phyloP scores from a whole-genome alignment of 2,113 vertebrate genomes.

The Fulmarus glacialis region DNA sequence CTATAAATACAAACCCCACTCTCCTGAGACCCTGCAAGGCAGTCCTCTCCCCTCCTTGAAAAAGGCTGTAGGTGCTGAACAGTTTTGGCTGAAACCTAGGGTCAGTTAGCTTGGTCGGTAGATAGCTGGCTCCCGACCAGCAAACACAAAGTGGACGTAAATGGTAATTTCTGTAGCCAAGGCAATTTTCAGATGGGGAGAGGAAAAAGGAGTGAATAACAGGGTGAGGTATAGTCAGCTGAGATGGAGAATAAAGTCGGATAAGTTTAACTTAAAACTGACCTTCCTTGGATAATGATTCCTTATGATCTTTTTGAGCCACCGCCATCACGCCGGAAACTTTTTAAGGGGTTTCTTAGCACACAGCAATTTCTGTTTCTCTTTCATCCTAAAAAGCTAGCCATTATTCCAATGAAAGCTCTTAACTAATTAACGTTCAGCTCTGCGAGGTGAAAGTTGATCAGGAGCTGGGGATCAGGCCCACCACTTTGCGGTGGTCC shows the following conservation, averaged over 20 bases:
- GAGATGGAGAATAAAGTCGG: not conserved
- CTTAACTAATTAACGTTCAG: not conserved
- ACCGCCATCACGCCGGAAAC: accelerated
- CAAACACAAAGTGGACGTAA: not conserved
- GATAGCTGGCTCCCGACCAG: not conserved
- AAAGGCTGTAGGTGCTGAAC: not conserved
- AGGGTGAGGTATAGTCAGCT: not conserved
- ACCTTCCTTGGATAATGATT: not conserved
- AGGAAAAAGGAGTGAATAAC: not conserved
- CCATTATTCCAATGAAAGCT: not conserved
- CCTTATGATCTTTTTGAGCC: not conserved
- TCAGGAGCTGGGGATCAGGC: not conserved
- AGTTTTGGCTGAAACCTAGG: not conserved
- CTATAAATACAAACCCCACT: not conserved
- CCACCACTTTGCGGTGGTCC: not conserved
- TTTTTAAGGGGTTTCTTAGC: not conserved
- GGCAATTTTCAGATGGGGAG: not conserved
- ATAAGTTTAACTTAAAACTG: not conserved
- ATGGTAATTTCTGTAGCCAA: not conserved
- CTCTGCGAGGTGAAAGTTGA: not conserved
- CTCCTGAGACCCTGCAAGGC: not conserved
- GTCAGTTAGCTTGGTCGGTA: not conserved
- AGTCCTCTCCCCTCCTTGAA: not conserved
- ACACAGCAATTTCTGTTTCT: not conserved
- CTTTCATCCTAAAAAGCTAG: not conserved